Conservation (phyloP, 2,113 vertebrate genomes). For the Sturnira hondurensis region DNA sequence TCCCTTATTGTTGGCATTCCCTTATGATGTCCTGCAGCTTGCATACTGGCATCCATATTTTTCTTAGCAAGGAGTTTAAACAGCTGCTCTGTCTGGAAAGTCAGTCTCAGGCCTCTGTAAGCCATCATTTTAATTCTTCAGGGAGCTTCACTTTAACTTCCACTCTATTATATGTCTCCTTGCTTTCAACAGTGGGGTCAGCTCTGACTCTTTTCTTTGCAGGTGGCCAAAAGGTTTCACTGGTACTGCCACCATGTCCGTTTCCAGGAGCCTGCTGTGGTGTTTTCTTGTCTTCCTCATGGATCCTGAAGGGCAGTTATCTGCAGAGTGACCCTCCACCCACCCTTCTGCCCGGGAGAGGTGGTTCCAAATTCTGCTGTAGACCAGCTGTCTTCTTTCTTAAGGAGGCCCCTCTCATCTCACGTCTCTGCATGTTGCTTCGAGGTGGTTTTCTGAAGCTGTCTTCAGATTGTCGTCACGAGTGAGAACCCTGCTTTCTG, state of each 20-base stretch:
- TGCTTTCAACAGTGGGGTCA: slow-evolving; percentile 94
- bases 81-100: slow-evolving; percentile 88
- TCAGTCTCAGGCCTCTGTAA: slow-evolving; percentile 97
- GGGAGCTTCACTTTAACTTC: slow-evolving; percentile 95
- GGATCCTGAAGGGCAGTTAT: slow-evolving; percentile 59
- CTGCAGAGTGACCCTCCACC: slow-evolving; percentile 31
- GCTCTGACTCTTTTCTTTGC: slow-evolving; percentile 95
- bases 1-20: slow-evolving; percentile 87
- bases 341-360: slow-evolving; percentile 50
- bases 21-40: slow-evolving; percentile 93
- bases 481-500: slow-evolving; percentile 70
- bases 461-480: slow-evolving; percentile 67
- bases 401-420: slow-evolving; percentile 52
- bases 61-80: slow-evolving; percentile 93
- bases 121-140: slow-evolving; percentile 83
- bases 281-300: slow-evolving; percentile 56
- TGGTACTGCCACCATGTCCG: slow-evolving; percentile 93
- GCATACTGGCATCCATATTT: slow-evolving; percentile 94
- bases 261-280: slow-evolving; percentile 85
- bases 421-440: slow-evolving; percentile 68
- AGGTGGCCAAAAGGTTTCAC: slow-evolving; percentile 92
- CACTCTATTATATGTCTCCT: slow-evolving; percentile 94
- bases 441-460: slow-evolving; percentile 63
- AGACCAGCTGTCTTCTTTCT: slow-evolving; percentile 64
- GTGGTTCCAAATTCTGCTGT: neutral